Conservation (phyloP, 2,113 vertebrate species). For the Axis porcinus region DNA sequence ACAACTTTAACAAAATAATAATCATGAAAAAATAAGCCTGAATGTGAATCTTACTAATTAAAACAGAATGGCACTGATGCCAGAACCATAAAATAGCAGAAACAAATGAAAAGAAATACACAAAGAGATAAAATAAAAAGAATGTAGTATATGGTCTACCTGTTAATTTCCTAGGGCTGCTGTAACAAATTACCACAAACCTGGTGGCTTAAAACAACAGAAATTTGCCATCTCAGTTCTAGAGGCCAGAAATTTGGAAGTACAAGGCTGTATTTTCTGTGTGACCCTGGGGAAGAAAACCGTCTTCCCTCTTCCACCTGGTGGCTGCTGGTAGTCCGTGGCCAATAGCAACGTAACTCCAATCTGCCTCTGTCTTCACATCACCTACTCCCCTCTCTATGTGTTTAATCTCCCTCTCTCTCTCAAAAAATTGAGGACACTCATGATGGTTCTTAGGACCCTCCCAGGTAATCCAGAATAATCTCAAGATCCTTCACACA, state of each 20-base stretch:
- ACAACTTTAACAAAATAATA: background rate
- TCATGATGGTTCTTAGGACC: background rate
- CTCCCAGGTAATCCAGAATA: background rate
- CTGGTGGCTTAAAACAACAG: background rate
- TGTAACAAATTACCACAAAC: background rate
- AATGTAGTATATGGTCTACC: background rate
- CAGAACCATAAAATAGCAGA: background rate
- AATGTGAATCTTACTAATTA: background rate
- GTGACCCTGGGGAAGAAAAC: background rate
- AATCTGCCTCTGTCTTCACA: background rate
- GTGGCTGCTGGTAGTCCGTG: background rate
- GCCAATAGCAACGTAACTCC: background rate
- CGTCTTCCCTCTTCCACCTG: background rate
- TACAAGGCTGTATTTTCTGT: background rate
- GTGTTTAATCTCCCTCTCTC: background rate
- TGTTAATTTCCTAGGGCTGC: background rate
- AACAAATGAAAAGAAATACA: background rate
- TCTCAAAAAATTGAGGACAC: background rate
- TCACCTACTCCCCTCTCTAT: background rate
- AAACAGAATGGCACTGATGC: background rate
- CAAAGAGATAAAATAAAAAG: background rate
- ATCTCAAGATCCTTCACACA: background rate
- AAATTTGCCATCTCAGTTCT: background rate
- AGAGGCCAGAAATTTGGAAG: background rate
- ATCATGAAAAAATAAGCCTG: background rate